Evolutionary conservation across 2,888 invertebrate species (phyloP), one percentile per base, ranked within the genome.

Genomic region (Eristalinus sepulchralis): DNA sequence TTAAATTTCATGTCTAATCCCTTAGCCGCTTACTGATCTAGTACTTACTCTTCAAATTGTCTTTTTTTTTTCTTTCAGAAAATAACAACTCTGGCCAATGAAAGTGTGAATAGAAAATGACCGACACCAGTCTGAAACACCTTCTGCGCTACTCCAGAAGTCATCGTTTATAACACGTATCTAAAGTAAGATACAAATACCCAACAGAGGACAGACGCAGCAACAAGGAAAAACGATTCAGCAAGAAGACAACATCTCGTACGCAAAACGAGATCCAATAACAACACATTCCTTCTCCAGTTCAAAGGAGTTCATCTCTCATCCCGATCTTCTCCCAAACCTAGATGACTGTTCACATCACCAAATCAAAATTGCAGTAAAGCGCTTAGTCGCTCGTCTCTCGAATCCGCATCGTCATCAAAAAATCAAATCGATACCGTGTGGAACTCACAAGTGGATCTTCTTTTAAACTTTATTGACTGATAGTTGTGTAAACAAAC

Each of bases 401-500:
- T 60, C 47, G 53, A 47, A 39, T 17, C 47, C 17, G 20, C 33
- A 3, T 39, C 31, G n/a, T 63, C 47, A 27, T 57, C 53, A 22
- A 2, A 79, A 78, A 64, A 70, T 55, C 47, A 17, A 47, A 47
- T 17, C 47, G 47, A 39, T 6, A n/a, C 10, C 20, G n/a, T n/a
- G n/a, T n/a, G 55, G 22, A 55, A 11, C 22, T 55, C 20, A 4
- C 77, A 78, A 73, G 78, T 83, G 86, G 70, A 83, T 83, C 71
- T 79, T 75, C 55, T 76, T 67, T 57, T 66, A 68, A 67, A 39
- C 33, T 63, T 47, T 78, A 60, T 63, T 71, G 86, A 86, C 86
- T 86, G 86, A 86, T 86, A 86, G 86, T 83, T 83, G 83, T 83
- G 73, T 86, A 83, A 82, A 73, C n/a, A 76, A 85, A 78, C 78